phyloP scores from a whole-genome alignment of 1,140 invertebrate species.

The Vollenhovia emeryi region DNA sequence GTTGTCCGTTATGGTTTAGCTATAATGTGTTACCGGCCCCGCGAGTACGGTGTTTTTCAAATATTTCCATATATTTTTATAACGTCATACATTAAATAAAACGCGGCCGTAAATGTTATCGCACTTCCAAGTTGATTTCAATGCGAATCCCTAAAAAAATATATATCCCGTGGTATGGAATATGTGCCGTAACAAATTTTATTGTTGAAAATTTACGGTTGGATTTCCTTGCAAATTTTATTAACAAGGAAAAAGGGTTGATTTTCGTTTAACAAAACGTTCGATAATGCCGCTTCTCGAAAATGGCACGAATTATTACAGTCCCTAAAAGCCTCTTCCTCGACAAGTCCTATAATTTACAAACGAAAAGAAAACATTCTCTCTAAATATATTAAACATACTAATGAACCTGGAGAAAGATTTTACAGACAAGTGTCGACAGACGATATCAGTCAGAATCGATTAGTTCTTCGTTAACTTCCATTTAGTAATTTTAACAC shows the following conservation, averaged over 20 bases:
- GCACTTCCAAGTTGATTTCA: slow-evolving; percentile 7
- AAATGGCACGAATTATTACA: not conserved
- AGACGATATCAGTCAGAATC: not conserved
- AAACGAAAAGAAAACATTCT: not conserved
- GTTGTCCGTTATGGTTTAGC: slow-evolving; percentile 11
- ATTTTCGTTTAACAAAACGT: slow-evolving; percentile 1
- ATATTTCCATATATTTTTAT: slow-evolving; percentile 26
- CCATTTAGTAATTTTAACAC: not conserved
- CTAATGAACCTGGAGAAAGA: not conserved
- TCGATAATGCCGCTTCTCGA: not conserved
- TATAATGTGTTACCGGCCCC: not conserved
- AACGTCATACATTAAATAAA: slow-evolving; percentile 10
- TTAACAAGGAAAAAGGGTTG: not conserved
- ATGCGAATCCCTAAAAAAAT: slow-evolving; percentile 10
- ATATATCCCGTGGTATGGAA: not conserved
- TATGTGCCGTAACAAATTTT: not conserved
- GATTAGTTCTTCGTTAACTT: not conserved
- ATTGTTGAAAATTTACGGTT: slow-evolving; percentile 30
- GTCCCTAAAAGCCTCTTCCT: not conserved
- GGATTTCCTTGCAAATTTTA: slow-evolving; percentile 1
- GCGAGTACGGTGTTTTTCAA: not conserved
- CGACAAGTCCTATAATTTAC: not conserved
- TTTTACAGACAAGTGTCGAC: not conserved
- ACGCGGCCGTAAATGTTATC: not conserved
- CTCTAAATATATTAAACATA: not conserved